phyloP scores from a whole-genome alignment of 2,797 vertebrate genomes.

The Muscicapa striata region DNA sequence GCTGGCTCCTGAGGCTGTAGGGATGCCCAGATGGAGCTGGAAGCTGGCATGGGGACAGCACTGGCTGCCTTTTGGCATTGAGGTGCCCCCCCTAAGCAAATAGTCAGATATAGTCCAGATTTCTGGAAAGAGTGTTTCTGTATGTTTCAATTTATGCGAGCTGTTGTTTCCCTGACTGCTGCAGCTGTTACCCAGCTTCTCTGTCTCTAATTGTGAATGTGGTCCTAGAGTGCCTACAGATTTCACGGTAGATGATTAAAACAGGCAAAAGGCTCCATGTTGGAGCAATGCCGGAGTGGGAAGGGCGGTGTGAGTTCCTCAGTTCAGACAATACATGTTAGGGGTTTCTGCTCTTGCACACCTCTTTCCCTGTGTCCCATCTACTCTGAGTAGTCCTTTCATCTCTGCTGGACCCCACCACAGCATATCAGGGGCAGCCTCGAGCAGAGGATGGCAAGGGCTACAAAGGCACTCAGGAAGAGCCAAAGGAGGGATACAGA shows the following conservation, averaged over 20 bases:
- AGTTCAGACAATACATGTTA: not conserved
- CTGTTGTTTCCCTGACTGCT: not conserved
- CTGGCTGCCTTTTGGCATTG: not conserved
- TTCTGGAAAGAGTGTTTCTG: not conserved
- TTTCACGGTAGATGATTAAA: not conserved
- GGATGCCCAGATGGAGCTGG: not conserved
- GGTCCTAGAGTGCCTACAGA: not conserved
- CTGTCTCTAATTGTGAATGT: not conserved
- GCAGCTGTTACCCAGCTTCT: constrained; percentile 15
- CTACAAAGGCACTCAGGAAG: fast-evolving
- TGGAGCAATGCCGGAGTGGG: not conserved
- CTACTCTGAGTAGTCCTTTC: not conserved
- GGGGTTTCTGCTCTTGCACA: not conserved
- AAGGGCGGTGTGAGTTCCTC: not conserved
- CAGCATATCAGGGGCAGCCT: not conserved
- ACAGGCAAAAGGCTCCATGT: not conserved
- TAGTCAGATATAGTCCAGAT: not conserved
- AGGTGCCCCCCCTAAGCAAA: not conserved
- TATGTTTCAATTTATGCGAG: not conserved
- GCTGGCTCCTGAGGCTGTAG: not conserved
- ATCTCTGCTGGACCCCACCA: not conserved
- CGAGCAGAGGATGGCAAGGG: fast-evolving
- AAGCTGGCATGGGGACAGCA: not conserved
- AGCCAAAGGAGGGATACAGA: not conserved
- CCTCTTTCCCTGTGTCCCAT: not conserved